These are phyloP conservation scores for Eciton burchellii DNA, from an alignment of 1,140 invertebrate genomes.

Conservation along the genomic window DNA sequence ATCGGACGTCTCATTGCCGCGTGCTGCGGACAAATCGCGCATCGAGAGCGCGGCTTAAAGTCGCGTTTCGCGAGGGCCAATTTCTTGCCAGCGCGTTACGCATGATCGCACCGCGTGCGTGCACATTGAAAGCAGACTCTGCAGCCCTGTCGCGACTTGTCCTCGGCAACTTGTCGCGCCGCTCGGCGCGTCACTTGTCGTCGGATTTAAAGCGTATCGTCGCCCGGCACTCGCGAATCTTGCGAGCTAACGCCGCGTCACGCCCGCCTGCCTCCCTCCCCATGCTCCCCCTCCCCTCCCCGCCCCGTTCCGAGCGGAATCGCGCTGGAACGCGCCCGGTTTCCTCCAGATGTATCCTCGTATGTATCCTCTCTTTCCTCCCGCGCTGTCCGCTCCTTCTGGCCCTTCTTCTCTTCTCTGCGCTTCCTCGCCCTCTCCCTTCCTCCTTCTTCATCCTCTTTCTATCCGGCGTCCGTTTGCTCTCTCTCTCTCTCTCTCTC, in stretches of 20 bases:
- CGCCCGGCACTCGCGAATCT: constrained; percentile 64
- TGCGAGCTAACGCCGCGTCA: constrained; percentile 61
- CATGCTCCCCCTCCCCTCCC: too few species aligned
- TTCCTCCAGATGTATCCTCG: constrained; percentile 56
- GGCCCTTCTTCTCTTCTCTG: constrained; percentile 11
- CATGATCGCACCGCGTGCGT: constrained; percentile 67
- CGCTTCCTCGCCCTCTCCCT: not conserved
- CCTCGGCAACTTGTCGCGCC: constrained; percentile 24
- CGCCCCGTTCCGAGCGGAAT: constrained; percentile 46
- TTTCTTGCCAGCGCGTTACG: constrained; percentile 74
- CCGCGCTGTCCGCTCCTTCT: constrained; percentile 42
- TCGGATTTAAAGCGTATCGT: constrained; percentile 74
- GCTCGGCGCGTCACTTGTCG: constrained; percentile 47
- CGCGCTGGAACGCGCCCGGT: constrained; percentile 64
- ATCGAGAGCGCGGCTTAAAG: too few species aligned
- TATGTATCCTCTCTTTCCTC: constrained; percentile 53
- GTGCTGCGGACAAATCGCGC: too few species aligned
- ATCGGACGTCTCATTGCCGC: too few species aligned
- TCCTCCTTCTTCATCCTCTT: not conserved
- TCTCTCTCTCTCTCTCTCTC: too few species aligned
- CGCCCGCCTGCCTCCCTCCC: too few species aligned
- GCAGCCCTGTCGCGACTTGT: too few species aligned
- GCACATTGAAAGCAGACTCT: constrained; percentile 60
- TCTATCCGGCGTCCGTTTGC: constrained; percentile 20
- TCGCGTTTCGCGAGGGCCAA: too few species aligned